These are phyloP conservation scores for Meda fulgida DNA, from an alignment of 2,797 vertebrate species.

Conservation along the genomic window DNA sequence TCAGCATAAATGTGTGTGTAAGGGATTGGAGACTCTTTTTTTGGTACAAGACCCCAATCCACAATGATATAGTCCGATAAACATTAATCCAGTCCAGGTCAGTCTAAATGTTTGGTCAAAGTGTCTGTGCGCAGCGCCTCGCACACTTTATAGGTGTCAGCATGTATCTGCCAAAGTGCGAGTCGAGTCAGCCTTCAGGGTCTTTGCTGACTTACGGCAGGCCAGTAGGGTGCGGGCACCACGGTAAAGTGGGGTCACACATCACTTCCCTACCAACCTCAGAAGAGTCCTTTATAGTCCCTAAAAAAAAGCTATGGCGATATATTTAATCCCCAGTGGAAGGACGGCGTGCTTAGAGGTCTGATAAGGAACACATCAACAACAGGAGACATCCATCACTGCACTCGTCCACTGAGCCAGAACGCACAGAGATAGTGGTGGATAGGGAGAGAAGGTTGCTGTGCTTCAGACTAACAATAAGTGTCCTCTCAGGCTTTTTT, in stretches of 20 bases:
- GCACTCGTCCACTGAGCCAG: background rate
- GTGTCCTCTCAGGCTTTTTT: background rate
- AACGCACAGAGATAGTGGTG: background rate
- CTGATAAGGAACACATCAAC: conserved; percentile 31
- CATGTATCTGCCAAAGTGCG: conserved; percentile 43
- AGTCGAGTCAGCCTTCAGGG: background rate
- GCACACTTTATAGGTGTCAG: conserved; percentile 50
- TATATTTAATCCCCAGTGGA: background rate
- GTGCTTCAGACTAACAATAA: background rate
- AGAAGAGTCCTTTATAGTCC: conserved; percentile 5
- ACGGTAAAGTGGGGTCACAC: background rate
- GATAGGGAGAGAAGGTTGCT: background rate
- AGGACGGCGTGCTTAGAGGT: conserved; percentile 13
- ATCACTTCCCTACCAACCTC: conserved; percentile 4
- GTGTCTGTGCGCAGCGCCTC: background rate
- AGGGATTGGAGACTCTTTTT: background rate
- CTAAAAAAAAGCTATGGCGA: background rate
- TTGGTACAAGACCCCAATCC: conserved; percentile 2
- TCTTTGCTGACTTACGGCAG: background rate
- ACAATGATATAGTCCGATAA: conserved; percentile 25
- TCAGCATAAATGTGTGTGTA: background rate
- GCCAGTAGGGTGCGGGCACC: background rate
- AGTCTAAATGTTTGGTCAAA: conserved; percentile 20
- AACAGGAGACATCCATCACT: background rate
- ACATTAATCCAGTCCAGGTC: conserved; percentile 43